Base-by-base conservation (phyloP, 2,113 vertebrate species). In the Callopanchax toddi region DNA sequence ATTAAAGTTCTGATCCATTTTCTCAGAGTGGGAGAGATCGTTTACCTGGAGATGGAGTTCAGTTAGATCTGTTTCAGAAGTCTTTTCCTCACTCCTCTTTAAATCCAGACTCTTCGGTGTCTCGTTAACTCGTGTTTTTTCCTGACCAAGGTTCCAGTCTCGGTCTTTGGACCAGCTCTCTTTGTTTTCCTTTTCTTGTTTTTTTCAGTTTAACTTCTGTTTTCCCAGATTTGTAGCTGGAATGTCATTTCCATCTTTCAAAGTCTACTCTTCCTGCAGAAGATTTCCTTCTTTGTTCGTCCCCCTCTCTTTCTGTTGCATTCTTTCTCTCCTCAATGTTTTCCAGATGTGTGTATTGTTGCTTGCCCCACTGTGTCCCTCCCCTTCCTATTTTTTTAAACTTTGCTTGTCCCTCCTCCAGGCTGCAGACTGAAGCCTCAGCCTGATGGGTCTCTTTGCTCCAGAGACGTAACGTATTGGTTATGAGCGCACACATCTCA, bases 321-420 rank as follows among this genome's bases (percentile, higher is more conserved):
- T 56, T 23, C 26, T 25, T 12, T 17, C 17, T 39, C 43, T 37
- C 25, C 44, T 59, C 34, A 69, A 68, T 55, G 83, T 91, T 73
- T 91, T 91, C 90, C 92, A 93, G 92, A 93, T 92, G 86, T 84
- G 59, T 64, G 64, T 66, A 26, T 53, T 72, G 32, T 61, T 81
- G 62, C 60, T 58, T 22, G 26, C 29, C 49, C 45, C 40, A 17
- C 40, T 66, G 10, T 49, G 60, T 68, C 48, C 71, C 78, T 62
- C 69, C 86, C 69, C 40, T 66, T 67, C 36, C 53, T 23, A 3
- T 20, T 71, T 67, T 71, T 58, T 55, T 37, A 13, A 55, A 48
- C 45, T 3, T 46, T 23, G 21, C 66, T 57, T 36, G 51, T 57
- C 74, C 70, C 60, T 69, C 78, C 64, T 76, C 65, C 72, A 39